Percentiles rank a stretch among this genome's conserved stretches.
Evolutionary conservation across 2,113 vertebrate genomes (phyloP).

Genomic region (Crocuta crocuta): DNA sequence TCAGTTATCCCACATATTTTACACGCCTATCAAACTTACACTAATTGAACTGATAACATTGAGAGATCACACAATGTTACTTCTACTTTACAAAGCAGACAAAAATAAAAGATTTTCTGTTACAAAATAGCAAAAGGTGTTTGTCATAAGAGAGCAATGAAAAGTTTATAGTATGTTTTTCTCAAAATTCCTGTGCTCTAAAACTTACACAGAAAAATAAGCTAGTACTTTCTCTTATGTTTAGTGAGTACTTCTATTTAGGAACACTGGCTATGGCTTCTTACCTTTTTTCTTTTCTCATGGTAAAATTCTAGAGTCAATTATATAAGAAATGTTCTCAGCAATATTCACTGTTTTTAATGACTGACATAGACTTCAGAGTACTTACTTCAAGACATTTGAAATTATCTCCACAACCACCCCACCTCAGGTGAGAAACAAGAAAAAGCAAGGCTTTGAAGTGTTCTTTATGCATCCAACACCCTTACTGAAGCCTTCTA

Average conservation of each 20-base stretch:
- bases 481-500: not conserved
- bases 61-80: not conserved
- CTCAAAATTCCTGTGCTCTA: constrained; percentile 23
- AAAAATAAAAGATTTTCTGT: not conserved
- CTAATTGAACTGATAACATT: constrained; percentile 42
- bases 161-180: not conserved
- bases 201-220: constrained; percentile 35
- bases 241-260: constrained; percentile 2
- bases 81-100: constrained; percentile 19
- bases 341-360: constrained; percentile 15
- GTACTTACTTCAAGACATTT: not conserved
- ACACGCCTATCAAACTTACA: not conserved
- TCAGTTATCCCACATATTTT: not conserved
- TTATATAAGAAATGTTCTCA: constrained; percentile 19
- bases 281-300: not conserved
- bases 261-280: not conserved
- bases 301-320: constrained; percentile 33
- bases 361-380: not conserved
- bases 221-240: not conserved
- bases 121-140: constrained; percentile 48
- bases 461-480: constrained; percentile 2
- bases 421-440: not conserved
- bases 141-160: not conserved
- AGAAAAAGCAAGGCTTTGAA: not conserved
- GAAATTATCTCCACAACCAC: not conserved